Percentiles rank a stretch among this genome's conserved stretches.
Evolutionary conservation across 2,888 invertebrate species (phyloP).

Genomic region (Tinea trinotella): DNA sequence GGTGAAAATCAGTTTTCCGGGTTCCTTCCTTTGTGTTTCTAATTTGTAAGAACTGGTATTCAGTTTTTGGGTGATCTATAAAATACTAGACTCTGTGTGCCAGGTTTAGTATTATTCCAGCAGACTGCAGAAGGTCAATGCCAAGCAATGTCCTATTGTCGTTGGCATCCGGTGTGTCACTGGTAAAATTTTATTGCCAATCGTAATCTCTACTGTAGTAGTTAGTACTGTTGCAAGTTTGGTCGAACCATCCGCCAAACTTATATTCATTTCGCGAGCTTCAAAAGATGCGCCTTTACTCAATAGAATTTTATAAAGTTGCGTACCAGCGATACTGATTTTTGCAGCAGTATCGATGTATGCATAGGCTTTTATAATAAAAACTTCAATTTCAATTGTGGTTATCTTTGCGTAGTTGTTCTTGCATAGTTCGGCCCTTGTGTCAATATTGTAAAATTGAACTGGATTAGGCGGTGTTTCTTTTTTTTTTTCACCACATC

Average conservation of each 20-base stretch:
- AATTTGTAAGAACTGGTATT: neutral
- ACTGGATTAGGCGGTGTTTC: slow-evolving; percentile 20
- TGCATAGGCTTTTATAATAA: slow-evolving; percentile 21
- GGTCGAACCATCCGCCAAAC: too few relatives aligned
- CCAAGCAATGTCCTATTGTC: too few relatives aligned
- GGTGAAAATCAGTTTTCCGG: neutral
- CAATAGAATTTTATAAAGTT: slow-evolving; percentile 22
- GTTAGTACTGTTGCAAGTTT: too few relatives aligned
- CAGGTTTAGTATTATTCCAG: too few relatives aligned
- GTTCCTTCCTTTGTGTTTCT: neutral
- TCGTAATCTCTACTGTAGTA: too few relatives aligned
- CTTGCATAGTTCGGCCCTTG: slow-evolving; percentile 15
- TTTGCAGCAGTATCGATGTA: slow-evolving; percentile 25
- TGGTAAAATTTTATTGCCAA: too few relatives aligned
- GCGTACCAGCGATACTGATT: slow-evolving; percentile 24
- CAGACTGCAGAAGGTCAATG: too few relatives aligned
- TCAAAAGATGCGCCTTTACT: too few relatives aligned
- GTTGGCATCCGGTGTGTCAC: too few relatives aligned
- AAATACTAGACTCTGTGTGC: too few relatives aligned
- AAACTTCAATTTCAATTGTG: too few relatives aligned
- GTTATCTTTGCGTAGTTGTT: slow-evolving; percentile 21
- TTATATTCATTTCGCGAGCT: too few relatives aligned
- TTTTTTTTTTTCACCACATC: slow-evolving; percentile 19
- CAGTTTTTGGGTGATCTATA: neutral
- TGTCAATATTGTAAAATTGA: slow-evolving; percentile 17